Percentiles rank a stretch among this genome's conserved stretches.
These are phyloP conservation scores for Watsonalla cultraria DNA, from an alignment of 2,888 invertebrate species.

Conservation along the genomic window DNA sequence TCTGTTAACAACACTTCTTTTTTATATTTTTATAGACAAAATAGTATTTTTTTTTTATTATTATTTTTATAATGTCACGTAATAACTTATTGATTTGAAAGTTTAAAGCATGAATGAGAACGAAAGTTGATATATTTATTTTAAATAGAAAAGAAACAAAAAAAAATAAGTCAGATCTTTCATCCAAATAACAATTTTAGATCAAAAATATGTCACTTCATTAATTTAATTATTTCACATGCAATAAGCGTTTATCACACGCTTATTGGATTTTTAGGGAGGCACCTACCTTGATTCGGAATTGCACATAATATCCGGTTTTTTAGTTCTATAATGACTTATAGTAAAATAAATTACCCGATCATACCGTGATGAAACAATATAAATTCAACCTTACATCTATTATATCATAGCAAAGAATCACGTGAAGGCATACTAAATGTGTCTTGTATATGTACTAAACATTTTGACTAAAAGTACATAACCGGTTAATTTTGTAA, in stretches of 20 bases:
- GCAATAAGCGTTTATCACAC: not conserved
- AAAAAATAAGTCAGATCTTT: not conserved
- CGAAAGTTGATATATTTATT: not conserved
- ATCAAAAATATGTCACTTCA: not conserved
- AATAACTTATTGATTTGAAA: constrained; percentile 13
- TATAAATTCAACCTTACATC: no score
- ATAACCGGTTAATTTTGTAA: no score
- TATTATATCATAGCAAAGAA: no score
- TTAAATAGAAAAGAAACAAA: not conserved
- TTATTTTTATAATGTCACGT: not conserved
- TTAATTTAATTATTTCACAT: not conserved
- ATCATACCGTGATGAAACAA: no score
- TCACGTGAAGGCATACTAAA: no score
- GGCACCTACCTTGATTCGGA: no score
- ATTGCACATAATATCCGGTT: no score
- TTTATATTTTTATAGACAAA: not conserved
- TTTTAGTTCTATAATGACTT: no score
- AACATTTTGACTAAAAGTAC: no score
- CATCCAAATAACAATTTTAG: not conserved
- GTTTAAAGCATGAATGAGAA: constrained; percentile 10
- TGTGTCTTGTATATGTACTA: no score
- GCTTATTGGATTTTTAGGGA: no score
- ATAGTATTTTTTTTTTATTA: not conserved
- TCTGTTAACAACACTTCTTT: not conserved
- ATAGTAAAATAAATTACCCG: no score